Conservation (phyloP, 2,113 vertebrate species). For the Trichomycterus rosablanca region DNA sequence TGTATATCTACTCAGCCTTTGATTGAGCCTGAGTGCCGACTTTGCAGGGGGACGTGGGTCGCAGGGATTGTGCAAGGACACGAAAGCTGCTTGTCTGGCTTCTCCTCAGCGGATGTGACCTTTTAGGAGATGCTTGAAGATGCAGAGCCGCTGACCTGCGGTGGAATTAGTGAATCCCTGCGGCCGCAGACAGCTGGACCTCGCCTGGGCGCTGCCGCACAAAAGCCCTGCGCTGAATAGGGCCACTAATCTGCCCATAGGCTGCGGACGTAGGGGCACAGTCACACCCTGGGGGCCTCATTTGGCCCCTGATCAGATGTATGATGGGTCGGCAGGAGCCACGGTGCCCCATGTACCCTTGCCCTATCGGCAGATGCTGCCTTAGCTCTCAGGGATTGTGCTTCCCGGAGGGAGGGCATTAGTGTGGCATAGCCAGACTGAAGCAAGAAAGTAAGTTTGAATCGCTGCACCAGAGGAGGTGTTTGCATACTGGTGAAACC, state of each 20-base stretch:
- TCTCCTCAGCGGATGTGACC: slow-evolving; percentile 53
- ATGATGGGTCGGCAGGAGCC: slow-evolving; percentile 53
- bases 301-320: slow-evolving; percentile 66
- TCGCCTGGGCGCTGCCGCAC: slow-evolving; percentile 65
- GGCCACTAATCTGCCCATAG: slow-evolving; percentile 64
- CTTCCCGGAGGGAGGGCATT: slow-evolving; percentile 45
- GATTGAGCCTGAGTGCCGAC: slow-evolving; percentile 24
- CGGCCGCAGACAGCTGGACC: slow-evolving; percentile 67
- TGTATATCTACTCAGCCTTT: slow-evolving; percentile 40
- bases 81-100: slow-evolving; percentile 24
- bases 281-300: slow-evolving; percentile 53
- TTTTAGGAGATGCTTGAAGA: slow-evolving; percentile 60
- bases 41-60: slow-evolving; percentile 5
- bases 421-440: slow-evolving; percentile 35
- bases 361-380: slow-evolving; percentile 63
- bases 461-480: slow-evolving; percentile 25
- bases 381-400: slow-evolving; percentile 44
- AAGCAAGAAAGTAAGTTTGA: slow-evolving; percentile 49
- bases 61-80: slow-evolving; percentile 5
- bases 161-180: slow-evolving; percentile 66
- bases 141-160: slow-evolving; percentile 60
- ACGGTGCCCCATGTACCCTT: slow-evolving; percentile 54
- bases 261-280: slow-evolving; percentile 49
- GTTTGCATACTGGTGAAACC: slow-evolving; percentile 20
- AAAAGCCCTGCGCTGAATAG: slow-evolving; percentile 59